Conservation (phyloP, 37 sponge, comb jelly and placozoan species). For the Ianthella basta region DNA sequence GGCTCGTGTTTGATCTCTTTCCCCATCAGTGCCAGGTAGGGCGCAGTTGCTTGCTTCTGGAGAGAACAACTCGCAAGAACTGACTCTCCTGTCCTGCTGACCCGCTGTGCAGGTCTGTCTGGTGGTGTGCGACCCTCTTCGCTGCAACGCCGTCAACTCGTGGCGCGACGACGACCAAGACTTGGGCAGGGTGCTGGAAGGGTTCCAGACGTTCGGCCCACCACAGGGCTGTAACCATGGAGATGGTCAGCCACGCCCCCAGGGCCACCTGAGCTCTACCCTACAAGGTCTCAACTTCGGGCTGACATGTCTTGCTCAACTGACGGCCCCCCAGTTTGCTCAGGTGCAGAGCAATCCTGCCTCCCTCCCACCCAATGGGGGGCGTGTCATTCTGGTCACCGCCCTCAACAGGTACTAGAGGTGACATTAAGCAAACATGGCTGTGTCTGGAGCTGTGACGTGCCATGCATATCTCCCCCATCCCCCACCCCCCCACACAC, state of each 20-base stretch:
- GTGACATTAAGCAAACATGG: background rate
- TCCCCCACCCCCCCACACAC: no score
- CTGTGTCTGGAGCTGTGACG: slow-evolving; percentile 13
- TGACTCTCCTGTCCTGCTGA: background rate
- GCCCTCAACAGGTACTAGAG: slow-evolving; percentile 43
- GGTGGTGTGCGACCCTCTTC: slow-evolving; percentile 59
- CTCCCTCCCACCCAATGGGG: slow-evolving; percentile 42
- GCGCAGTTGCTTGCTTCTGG: background rate
- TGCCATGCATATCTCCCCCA: background rate
- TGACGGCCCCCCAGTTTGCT: slow-evolving; percentile 83
- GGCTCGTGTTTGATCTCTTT: slow-evolving; percentile 85
- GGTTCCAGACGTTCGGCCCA: slow-evolving; percentile 72
- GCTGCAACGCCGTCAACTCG: slow-evolving; percentile 76
- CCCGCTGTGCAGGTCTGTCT: slow-evolving; percentile 57
- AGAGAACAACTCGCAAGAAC: background rate
- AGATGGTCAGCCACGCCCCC: background rate
- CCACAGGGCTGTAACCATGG: background rate
- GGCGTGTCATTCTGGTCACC: slow-evolving; percentile 70
- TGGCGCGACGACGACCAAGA: slow-evolving; percentile 91
- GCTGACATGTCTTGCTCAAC: slow-evolving; percentile 72
- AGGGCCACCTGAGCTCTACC: slow-evolving; percentile 11
- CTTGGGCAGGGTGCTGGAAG: slow-evolving; percentile 53
- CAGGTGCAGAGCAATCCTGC: background rate
- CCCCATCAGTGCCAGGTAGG: slow-evolving; percentile 70
- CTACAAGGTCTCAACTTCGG: slow-evolving; percentile 67